phyloP scores from a whole-genome alignment of 2,888 invertebrate species.

The Ypsolopha sequella region DNA sequence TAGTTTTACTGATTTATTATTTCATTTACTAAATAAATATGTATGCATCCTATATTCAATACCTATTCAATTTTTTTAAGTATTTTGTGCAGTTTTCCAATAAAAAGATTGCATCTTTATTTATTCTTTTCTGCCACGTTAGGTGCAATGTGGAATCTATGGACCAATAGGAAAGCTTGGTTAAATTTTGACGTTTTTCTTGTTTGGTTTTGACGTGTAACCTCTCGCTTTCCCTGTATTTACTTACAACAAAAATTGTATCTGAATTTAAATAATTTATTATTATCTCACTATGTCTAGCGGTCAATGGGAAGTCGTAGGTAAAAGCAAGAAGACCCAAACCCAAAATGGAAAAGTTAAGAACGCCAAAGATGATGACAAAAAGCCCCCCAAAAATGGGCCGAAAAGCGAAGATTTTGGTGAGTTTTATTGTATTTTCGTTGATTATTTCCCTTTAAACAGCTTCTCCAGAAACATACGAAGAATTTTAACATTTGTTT shows the following conservation, averaged over 20 bases:
- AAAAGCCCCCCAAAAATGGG: constrained; percentile 72
- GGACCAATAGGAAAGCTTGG: constrained; percentile 35
- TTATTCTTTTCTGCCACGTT: constrained; percentile 44
- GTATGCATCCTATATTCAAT: background rate
- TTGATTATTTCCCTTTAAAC: background rate
- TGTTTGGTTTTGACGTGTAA: constrained; percentile 61
- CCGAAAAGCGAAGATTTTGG: constrained; percentile 83
- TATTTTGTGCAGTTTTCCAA: no score
- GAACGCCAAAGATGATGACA: constrained; percentile 69
- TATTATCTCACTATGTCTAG: constrained; percentile 41
- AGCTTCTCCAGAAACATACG: background rate
- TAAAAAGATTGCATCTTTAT: constrained; percentile 15
- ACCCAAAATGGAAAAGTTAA: constrained; percentile 64
- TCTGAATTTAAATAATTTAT: constrained; percentile 7
- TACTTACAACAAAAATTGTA: constrained; percentile 46
- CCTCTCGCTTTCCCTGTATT: constrained; percentile 50
- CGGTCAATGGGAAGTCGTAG: constrained; percentile 80
- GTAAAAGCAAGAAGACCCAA: constrained; percentile 74
- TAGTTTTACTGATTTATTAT: no score
- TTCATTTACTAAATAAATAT: no score
- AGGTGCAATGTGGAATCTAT: constrained; percentile 53
- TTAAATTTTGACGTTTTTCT: constrained; percentile 25
- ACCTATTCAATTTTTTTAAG: no score
- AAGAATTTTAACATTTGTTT: constrained; percentile 10
- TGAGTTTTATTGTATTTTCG: constrained; percentile 50